Conservation (phyloP, 2,797 vertebrate genomes). For the Rhincodon typus region DNA sequence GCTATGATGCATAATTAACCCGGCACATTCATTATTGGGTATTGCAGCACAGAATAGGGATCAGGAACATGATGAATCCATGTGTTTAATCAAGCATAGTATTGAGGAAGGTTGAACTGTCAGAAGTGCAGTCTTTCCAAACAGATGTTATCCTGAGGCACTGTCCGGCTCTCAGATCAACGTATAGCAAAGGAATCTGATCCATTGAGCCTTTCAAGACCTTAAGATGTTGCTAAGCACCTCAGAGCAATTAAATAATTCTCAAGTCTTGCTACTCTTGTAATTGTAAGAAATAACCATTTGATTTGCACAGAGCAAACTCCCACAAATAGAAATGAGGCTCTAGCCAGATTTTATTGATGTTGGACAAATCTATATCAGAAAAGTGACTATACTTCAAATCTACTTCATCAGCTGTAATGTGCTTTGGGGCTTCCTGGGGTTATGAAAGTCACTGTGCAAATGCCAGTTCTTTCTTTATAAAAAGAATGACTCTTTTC, state of each 20-base stretch:
- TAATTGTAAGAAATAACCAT: background rate
- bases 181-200: no score
- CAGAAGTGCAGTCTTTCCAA: background rate
- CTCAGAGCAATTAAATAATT: background rate
- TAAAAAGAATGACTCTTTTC: background rate
- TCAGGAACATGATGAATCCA: background rate
- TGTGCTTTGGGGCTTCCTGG: background rate
- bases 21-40: background rate
- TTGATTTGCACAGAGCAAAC: background rate
- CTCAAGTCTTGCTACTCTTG: background rate
- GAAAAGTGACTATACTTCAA: background rate
- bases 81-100: background rate
- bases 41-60: background rate
- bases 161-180: no score
- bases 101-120: background rate
- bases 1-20: background rate
- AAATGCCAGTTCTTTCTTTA: background rate
- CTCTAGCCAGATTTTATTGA: background rate
- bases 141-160: no score
- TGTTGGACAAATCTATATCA: no score
- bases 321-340: background rate
- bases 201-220: no score
- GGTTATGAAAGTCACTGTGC: background rate
- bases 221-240: no score
- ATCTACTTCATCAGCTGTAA: background rate